Conservation (phyloP, 2,797 vertebrate species). For the Fistularia tabacaria region DNA sequence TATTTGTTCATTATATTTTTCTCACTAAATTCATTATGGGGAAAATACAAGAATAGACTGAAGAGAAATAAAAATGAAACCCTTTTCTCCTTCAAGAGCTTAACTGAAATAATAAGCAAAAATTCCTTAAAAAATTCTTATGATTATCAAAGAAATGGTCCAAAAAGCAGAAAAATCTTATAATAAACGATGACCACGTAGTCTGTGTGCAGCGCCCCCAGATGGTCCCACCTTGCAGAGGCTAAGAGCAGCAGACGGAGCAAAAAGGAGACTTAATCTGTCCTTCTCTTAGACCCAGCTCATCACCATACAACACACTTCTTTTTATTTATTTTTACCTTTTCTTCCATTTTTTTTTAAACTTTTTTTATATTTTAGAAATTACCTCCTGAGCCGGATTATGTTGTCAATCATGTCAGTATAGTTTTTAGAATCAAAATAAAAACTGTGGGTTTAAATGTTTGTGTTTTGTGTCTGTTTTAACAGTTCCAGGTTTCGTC, state of each 20-base stretch:
- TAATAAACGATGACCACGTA: no score
- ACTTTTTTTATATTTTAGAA: conserved; percentile 12
- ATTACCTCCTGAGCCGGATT: conserved; percentile 65
- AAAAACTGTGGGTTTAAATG: conserved; percentile 67
- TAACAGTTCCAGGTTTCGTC: no score
- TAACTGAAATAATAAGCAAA: no score
- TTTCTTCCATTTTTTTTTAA: conserved; percentile 14
- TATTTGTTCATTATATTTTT: no score
- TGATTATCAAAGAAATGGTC: no score
- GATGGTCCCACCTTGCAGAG: background rate
- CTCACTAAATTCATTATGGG: no score
- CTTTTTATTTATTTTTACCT: conserved; percentile 52
- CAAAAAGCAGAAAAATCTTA: no score
- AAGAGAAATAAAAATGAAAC: no score
- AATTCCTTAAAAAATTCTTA: no score
- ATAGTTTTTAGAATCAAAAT: conserved; percentile 71
- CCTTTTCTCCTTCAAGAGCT: no score
- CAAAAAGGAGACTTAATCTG: background rate
- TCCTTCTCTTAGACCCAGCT: conserved; percentile 14
- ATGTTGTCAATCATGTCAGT: conserved; percentile 71
- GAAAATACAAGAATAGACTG: no score
- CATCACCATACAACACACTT: conserved; percentile 35
- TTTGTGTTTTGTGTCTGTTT: conserved; percentile 5
- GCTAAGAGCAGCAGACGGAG: background rate
- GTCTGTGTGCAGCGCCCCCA: no score